Evolutionary conservation across 2,797 vertebrate species (phyloP), one percentile per base, ranked within the genome.

Genomic region (Acanthurus lineatus): DNA sequence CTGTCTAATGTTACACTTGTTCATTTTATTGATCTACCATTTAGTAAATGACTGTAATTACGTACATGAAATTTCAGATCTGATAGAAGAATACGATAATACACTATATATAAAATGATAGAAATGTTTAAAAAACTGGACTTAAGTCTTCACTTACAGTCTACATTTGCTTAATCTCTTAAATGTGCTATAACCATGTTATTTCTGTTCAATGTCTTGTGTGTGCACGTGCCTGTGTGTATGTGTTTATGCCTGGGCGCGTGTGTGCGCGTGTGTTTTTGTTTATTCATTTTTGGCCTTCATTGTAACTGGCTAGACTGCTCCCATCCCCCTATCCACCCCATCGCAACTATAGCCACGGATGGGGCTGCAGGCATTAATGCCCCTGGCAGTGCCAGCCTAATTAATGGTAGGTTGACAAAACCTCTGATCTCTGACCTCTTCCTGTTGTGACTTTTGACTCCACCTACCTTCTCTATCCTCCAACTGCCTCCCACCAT

Each of bases 391-490:
- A 97, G 96, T 96, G 94, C 97, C 97, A 97, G 95, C 96, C 97
- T 99, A 96, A 98, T 98, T 97, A 99, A 99, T 99, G 98, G 98
- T 99, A 99, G 92, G 98, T 99, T 95, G 96, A 96, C 73, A 74
- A 89, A 88, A 89, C 81, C 83, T 88, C 87, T 86, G 88, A 89
- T 94, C 91, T 92, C 91, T 94, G 92, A 93, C 91, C 89, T 94
- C 62, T 93, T 81, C 88, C 78, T 91, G 87, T 92, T 20, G 83
- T 93, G 88, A 89, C 84, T 49, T 88, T 80, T 89, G 77, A 86
- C 75, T 77, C 68, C 75, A 83, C 62, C 74, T 77, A 56, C 78
- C 80, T 82, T 73, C 70, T 67, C 81, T 84, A 84, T 88, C 72
- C 53, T 88, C 71, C 48, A 35, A 44, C 71, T 83, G 44, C 71